phyloP scores from a whole-genome alignment of 2,888 invertebrate species.

The Ellobium chinense region DNA sequence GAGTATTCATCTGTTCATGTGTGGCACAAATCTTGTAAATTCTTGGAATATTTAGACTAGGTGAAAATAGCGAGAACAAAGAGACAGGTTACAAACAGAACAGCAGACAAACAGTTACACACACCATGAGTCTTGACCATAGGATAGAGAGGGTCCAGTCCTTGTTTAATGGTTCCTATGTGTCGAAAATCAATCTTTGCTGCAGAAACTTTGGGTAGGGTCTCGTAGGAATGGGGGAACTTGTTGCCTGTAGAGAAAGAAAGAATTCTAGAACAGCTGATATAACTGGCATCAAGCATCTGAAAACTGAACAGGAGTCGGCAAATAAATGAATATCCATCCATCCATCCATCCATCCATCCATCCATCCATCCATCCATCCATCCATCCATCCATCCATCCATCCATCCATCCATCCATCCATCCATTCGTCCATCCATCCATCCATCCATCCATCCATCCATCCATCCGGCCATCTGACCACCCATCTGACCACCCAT shows the following conservation, averaged over 20 bases:
- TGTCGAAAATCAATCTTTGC: slow-evolving; percentile 50
- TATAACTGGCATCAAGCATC: neutral
- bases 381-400: neutral
- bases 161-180: slow-evolving; percentile 33
- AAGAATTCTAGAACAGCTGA: neutral
- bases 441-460: neutral
- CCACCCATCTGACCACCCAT: neutral
- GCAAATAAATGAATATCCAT: too few relatives aligned
- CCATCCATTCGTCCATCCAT: neutral
- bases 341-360: neutral
- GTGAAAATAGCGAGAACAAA: too few relatives aligned
- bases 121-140: slow-evolving; percentile 32
- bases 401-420: neutral
- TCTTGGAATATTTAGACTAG: too few relatives aligned
- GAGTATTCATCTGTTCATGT: too few relatives aligned
- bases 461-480: neutral
- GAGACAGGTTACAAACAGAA: too few relatives aligned
- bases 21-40: too few relatives aligned
- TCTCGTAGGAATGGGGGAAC: slow-evolving; percentile 50
- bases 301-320: neutral
- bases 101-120: too few relatives aligned
- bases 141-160: slow-evolving; percentile 5
- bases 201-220: slow-evolving; percentile 51
- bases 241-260: slow-evolving; percentile 42
- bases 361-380: neutral